phyloP scores from a whole-genome alignment of 2,797 vertebrate genomes.

The Prionace glauca region DNA sequence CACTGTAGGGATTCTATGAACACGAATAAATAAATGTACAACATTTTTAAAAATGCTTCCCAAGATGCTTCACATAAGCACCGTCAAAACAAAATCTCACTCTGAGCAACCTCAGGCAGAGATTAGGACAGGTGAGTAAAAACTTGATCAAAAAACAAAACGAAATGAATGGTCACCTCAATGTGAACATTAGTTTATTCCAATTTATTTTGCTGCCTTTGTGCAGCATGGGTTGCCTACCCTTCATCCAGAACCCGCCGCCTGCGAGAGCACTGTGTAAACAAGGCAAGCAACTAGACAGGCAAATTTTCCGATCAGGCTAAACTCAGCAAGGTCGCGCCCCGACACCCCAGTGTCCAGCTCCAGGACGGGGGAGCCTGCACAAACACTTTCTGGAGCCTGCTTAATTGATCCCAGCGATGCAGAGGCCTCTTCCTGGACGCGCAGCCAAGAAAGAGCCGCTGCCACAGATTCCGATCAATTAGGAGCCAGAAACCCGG shows the following conservation, averaged over 20 bases:
- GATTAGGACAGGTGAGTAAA: neutral
- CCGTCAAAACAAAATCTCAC: neutral
- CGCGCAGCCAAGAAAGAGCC: constrained; percentile 45
- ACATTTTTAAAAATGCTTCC: neutral
- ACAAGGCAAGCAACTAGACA: neutral
- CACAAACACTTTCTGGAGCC: constrained; percentile 41
- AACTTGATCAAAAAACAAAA: neutral
- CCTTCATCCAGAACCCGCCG: neutral
- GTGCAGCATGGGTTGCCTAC: neutral
- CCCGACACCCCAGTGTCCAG: neutral
- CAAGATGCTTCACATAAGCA: neutral
- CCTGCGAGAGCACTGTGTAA: neutral
- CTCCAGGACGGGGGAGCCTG: neutral
- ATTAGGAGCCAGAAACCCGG: neutral
- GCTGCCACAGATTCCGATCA: neutral
- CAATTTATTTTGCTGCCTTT: neutral
- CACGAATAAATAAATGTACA: no score
- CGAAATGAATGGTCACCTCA: neutral
- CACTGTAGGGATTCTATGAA: no score
- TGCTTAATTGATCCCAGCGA: constrained; percentile 55
- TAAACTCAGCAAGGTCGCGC: neutral
- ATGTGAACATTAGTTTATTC: no score
- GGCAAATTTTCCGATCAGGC: neutral
- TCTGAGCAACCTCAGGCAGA: neutral
- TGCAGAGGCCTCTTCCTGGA: constrained; percentile 43